These are phyloP conservation scores for Ectropis grisescens DNA, from an alignment of 1,140 invertebrate species.

Conservation along the genomic window DNA sequence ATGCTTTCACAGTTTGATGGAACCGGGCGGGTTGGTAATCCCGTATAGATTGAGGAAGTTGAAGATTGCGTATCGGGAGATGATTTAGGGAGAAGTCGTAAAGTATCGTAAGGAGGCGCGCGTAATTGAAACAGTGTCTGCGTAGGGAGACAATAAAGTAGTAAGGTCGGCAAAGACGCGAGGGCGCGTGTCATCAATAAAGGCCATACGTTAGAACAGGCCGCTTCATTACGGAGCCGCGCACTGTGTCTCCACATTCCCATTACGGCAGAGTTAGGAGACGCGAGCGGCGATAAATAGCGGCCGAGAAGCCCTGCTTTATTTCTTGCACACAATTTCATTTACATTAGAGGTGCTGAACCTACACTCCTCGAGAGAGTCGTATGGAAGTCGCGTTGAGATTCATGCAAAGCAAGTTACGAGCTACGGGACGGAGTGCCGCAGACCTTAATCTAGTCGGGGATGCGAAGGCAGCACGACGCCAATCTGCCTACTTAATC, in stretches of 20 bases:
- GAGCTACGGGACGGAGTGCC: conserved; percentile 40
- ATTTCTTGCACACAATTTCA: conserved; percentile 65
- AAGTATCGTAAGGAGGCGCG: conserved; percentile 31
- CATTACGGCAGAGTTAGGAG: conserved; percentile 60
- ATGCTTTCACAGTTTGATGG: no score
- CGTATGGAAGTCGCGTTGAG: conserved; percentile 55
- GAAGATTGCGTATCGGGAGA: conserved; percentile 3
- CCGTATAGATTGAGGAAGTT: no score
- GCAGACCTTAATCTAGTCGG: conserved; percentile 52
- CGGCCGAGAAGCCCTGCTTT: conserved; percentile 50
- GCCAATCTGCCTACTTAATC: conserved; percentile 52
- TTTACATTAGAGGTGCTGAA: conserved; percentile 64
- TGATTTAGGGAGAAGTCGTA: conserved; percentile 16
- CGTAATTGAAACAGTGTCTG: conserved; percentile 40
- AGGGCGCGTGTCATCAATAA: conserved; percentile 50
- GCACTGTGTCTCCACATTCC: conserved; percentile 39
- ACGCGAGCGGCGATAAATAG: conserved; percentile 58
- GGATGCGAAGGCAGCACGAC: conserved; percentile 32
- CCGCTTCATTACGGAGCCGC: conserved; percentile 47
- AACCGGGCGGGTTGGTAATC: no score
- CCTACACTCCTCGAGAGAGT: conserved; percentile 43
- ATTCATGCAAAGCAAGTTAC: conserved; percentile 62
- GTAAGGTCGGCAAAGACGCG: conserved; percentile 24
- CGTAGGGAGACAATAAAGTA: conserved; percentile 37
- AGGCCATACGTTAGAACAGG: conserved; percentile 48